phyloP scores from a whole-genome alignment of 2,888 invertebrate genomes.

The Synergus umbraculus region DNA sequence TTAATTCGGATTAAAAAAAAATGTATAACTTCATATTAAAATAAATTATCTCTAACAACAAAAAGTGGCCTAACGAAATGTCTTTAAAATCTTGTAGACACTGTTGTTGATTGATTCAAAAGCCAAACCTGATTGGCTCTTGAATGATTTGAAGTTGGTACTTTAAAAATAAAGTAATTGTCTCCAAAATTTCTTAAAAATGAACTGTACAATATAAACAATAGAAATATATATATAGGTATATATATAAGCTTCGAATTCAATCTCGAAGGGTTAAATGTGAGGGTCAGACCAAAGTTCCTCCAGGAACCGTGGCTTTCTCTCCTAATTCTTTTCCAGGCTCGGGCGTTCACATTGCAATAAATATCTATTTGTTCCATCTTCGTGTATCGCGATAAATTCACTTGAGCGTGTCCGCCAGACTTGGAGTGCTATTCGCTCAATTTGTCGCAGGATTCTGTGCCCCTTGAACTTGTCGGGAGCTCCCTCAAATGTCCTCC shows the following conservation, averaged over 20 bases:
- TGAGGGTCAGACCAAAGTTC: conserved; percentile 27
- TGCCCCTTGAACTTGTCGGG: neutral
- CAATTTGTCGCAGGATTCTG: conserved; percentile 47
- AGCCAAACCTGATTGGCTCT: too few species aligned
- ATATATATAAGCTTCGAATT: neutral
- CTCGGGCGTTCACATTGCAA: conserved; percentile 29
- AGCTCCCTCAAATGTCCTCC: neutral
- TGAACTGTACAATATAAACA: neutral
- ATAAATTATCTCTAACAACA: too few species aligned
- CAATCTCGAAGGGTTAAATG: conserved; percentile 33
- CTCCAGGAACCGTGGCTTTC: neutral
- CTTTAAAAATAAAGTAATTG: too few species aligned
- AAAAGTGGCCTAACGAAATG: too few species aligned
- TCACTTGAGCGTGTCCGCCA: conserved; percentile 24
- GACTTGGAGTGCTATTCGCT: conserved; percentile 40
- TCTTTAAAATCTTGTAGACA: too few species aligned
- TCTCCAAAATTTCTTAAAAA: neutral
- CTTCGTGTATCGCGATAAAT: conserved; percentile 31
- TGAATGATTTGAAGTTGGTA: too few species aligned
- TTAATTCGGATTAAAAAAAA: too few species aligned
- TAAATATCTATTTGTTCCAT: conserved; percentile 34
- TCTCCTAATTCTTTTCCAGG: conserved; percentile 33
- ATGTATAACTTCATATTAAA: too few species aligned
- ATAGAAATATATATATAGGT: neutral
- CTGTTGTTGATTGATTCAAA: too few species aligned